Evolutionary conservation across 2,797 vertebrate genomes (phyloP).

Genomic region (Coregonus sp.): DNA sequence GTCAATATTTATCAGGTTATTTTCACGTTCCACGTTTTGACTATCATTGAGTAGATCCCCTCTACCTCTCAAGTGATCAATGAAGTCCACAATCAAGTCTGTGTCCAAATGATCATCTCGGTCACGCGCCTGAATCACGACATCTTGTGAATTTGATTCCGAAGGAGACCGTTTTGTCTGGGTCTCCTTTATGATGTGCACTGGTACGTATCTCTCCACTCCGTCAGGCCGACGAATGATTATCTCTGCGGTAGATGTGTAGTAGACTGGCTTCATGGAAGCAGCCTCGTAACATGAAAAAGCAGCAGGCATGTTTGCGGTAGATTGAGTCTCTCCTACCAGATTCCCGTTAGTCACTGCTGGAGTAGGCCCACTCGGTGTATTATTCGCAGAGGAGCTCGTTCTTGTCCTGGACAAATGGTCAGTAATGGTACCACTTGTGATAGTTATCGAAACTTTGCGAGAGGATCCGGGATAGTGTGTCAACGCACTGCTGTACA

Average conservation of each 20-base stretch:
- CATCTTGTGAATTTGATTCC: background rate
- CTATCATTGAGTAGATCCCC: conserved; percentile 48
- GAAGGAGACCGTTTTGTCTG: conserved; percentile 44
- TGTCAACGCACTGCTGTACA: conserved; percentile 90
- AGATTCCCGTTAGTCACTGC: conserved; percentile 40
- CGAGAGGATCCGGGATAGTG: conserved; percentile 84
- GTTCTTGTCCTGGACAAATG: conserved; percentile 32
- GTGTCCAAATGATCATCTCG: conserved; percentile 37
- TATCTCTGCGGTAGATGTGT: conserved; percentile 84
- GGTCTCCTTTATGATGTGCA: conserved; percentile 65
- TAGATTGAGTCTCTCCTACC: conserved; percentile 49
- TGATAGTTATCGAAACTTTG: conserved; percentile 79
- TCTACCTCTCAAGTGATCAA: conserved; percentile 55
- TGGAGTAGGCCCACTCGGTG: conserved; percentile 19
- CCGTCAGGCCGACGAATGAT: conserved; percentile 76
- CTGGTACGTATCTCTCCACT: conserved; percentile 73
- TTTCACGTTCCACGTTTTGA: conserved; percentile 42
- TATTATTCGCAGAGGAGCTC: conserved; percentile 30
- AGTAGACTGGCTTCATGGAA: conserved; percentile 75
- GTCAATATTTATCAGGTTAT: conserved; percentile 32
- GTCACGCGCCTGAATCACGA: conserved; percentile 19
- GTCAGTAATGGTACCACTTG: conserved; percentile 42
- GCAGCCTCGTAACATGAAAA: conserved; percentile 85
- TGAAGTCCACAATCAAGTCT: conserved; percentile 52
- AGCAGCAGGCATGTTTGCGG: conserved; percentile 86